Base-by-base conservation (phyloP, 1,140 invertebrate species). In the Drosophila lacertosa region DNA sequence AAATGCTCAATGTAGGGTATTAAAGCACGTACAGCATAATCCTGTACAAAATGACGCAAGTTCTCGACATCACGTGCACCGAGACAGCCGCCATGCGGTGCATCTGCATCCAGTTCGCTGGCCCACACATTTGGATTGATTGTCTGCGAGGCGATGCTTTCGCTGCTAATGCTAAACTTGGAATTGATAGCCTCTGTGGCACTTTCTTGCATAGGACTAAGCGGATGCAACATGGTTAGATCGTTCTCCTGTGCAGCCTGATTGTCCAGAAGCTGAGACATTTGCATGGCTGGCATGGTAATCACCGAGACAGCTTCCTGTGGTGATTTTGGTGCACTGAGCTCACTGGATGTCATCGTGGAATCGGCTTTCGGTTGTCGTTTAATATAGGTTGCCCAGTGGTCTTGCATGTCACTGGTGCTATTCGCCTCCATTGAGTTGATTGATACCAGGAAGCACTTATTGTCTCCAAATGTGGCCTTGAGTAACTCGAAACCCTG, bases 1-100 rank as follows among this genome's bases (percentile, higher is more conserved):
- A 97, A 95, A 83, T 95, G 95, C 90, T 99, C 98, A 40, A 97
- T 94, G 92, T 97, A 97, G 24, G 98, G 98, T 57, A 99, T 93
- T 24, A 99, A 92, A 20, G 96, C 96, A 86, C 96, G 94, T n/a
- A 95, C 93, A 76, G 95, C 94, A 92, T 98, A 98, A 68, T 99
- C 97, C 75, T 96, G 95, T 24, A 99, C 94, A 86, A 99, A 95
- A 50, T 94, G 94, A 77, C 96, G 94, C 26, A 99, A 93, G 78
- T 95, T 94, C 77, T 98, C 97, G 20, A 97, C 91, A 92, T 99
- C 98, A 83, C 94, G 94, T 0, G 93, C 91, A 29, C 95, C 95
- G 33, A 99, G 92, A 90, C 94, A 95, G 64, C 93, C 92, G 54
- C 97, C 97, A 92, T 96, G 95, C 11, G 92, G 92, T 4, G 91